Percentiles rank a stretch among this genome's conserved stretches.
Conservation (phyloP, 2,888 invertebrate species). For the Tillus elongatus region DNA sequence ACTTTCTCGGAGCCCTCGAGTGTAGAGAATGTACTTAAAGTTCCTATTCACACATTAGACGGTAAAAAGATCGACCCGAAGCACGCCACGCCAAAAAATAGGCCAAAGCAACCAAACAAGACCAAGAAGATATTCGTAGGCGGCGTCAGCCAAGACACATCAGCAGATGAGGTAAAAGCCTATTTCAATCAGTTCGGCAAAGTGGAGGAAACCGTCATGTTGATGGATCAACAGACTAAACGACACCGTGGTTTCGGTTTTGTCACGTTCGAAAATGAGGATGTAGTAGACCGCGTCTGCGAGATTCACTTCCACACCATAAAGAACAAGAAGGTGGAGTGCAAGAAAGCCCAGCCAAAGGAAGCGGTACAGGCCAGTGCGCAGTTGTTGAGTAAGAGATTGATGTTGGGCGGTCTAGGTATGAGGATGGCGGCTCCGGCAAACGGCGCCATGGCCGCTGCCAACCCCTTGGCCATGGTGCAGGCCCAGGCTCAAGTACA, state of each 20-base stretch:
- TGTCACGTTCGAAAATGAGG: conserved; percentile 85
- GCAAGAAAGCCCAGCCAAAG: conserved; percentile 87
- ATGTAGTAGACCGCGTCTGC: conserved; percentile 86
- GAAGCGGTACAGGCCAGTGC: conserved; percentile 71
- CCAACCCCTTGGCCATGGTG: conserved; percentile 50
- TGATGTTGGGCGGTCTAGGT: conserved; percentile 64
- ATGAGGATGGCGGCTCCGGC: conserved; percentile 53
- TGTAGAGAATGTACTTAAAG: conserved; percentile 84
- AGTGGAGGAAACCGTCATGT: conserved; percentile 86
- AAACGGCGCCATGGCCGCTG: conserved; percentile 43
- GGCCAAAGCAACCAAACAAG: conserved; percentile 75
- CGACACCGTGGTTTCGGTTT: conserved; percentile 86
- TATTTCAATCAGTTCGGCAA: conserved; percentile 86
- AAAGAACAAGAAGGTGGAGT: conserved; percentile 84
- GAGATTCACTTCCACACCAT: conserved; percentile 89
- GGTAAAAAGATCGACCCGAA: conserved; percentile 92
- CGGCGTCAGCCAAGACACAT: conserved; percentile 85
- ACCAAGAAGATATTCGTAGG: conserved; percentile 65
- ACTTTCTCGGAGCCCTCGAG: conserved; percentile 86
- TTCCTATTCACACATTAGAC: conserved; percentile 83
- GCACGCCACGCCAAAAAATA: conserved; percentile 85
- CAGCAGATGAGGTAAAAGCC: conserved; percentile 81
- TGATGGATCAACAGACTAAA: conserved; percentile 90
- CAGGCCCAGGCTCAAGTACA: conserved; percentile 38
- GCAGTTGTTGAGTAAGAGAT: conserved; percentile 48